A percentile compares a stretch with the other conserved stretches of the same genome.
Evolutionary conservation across 2,797 vertebrate genomes (phyloP).

Genomic region (Chaenodraco wilsoni): DNA sequence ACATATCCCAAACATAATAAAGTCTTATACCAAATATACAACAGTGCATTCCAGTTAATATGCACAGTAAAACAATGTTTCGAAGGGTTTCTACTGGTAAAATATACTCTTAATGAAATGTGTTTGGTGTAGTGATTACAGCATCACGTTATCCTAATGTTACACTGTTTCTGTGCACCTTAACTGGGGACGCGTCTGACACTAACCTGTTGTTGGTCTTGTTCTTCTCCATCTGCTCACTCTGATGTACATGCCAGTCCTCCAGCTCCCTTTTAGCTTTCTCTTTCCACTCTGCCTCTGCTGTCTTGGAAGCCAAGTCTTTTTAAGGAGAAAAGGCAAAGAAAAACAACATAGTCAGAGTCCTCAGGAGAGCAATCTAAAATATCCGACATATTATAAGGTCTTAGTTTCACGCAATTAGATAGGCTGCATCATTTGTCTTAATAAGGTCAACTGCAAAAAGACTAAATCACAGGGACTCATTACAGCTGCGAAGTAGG

Average conservation of each 20-base stretch:
- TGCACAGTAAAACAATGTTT: background rate
- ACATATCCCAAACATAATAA: background rate
- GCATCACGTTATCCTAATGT: background rate
- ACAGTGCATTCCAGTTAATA: background rate
- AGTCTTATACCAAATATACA: background rate
- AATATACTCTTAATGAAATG: background rate
- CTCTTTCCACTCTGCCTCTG: constrained; percentile 94
- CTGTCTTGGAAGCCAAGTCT: constrained; percentile 94
- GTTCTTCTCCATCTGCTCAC: constrained; percentile 97
- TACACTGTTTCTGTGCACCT: constrained; percentile 11
- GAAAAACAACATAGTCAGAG: background rate
- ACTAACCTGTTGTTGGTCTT: constrained; percentile 94
- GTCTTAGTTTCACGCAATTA: background rate
- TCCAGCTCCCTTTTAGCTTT: constrained; percentile 97
- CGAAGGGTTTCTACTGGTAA: background rate
- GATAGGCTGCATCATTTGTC: background rate
- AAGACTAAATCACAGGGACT: background rate
- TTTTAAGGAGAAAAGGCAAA: constrained; percentile 17
- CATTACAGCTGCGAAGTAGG: background rate
- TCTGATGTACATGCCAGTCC: constrained; percentile 97
- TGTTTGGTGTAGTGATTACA: constrained; percentile 9
- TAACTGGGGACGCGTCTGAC: constrained; percentile 25
- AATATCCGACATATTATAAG: background rate
- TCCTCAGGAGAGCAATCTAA: fast-evolving
- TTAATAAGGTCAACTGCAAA: background rate